These are phyloP conservation scores for Terrapene triunguis DNA, from an alignment of 2,113 vertebrate genomes.

Conservation along the genomic window DNA sequence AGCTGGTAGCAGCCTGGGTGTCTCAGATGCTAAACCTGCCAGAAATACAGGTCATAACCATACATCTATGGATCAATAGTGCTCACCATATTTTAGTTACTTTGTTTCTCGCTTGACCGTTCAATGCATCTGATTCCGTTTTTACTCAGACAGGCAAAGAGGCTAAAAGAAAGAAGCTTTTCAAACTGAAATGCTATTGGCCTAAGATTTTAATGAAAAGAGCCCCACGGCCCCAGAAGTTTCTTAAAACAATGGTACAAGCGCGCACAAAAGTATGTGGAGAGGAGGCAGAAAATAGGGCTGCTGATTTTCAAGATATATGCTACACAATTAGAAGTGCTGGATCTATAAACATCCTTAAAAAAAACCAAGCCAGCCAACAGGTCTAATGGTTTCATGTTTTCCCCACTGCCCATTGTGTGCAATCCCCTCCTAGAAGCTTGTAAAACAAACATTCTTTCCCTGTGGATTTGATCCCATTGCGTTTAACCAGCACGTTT, in stretches of 20 bases:
- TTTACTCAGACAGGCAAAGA: not conserved
- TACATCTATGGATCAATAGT: slow-evolving; percentile 32
- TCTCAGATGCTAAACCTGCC: not conserved
- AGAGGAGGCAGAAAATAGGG: not conserved
- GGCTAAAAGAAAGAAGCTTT: slow-evolving; percentile 25
- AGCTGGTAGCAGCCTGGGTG: not conserved
- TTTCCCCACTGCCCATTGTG: not conserved
- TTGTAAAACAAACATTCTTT: not conserved
- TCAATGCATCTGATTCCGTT: not conserved
- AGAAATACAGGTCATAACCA: not conserved
- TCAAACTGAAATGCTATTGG: not conserved
- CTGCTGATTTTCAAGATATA: slow-evolving; percentile 56
- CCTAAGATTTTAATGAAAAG: slow-evolving; percentile 16
- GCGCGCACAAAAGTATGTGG: not conserved
- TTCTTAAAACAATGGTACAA: slow-evolving; percentile 54
- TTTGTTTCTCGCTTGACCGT: slow-evolving; percentile 16
- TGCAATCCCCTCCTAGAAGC: not conserved
- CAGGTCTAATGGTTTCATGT: not conserved
- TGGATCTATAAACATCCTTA: slow-evolving; percentile 34
- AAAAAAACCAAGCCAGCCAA: not conserved
- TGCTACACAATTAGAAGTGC: slow-evolving; percentile 2
- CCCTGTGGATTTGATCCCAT: slow-evolving; percentile 6
- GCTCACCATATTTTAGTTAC: slow-evolving; percentile 11
- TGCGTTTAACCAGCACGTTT: accelerated
- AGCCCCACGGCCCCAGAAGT: not conserved